Base-by-base conservation (phyloP, 2,888 invertebrate species). In the Pterostichus niger region DNA sequence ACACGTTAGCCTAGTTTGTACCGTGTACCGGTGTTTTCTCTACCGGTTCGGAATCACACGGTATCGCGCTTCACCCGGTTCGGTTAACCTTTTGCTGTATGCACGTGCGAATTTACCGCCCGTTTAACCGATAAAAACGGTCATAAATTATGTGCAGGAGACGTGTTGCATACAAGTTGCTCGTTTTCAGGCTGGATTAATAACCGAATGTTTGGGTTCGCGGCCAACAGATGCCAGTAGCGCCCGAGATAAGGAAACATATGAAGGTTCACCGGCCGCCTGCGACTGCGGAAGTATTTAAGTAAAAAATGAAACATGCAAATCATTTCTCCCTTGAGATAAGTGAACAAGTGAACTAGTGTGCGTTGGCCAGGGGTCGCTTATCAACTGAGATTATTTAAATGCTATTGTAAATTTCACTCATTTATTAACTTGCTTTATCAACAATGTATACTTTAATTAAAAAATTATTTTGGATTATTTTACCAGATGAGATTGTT, bases 21-120 rank as follows among this genome's bases (percentile, higher is more conserved):
- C 35, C 9, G 7, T 35, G 64, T 40, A 64, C 6, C 64, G 68
- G 17, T 44, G 68, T 71, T 71, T 71, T 40, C 40, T 56, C 13
- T 56, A 40, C 68, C 68, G 68, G 24, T 71, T 71, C 68, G 68
- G 68, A 71, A 44, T 64, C 75, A 33, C 15, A 13, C 77, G 77
- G 54, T 77, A 77, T 77, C 77, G 77, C 54, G 17, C 54, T 75
- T 40, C 35, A 13, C 33, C 54, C 75, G 75, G 64, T 64, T 79
- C 79, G 79, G 80, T 68, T 80, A 80, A 80, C 80, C 82, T 56
- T 79, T 82, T 75, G 82, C 82, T 44, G 75, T 56, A 59, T 82
- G 82, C 75, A 82, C 82, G 82, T 82, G 75, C 75, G 82, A 82
- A 82, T 75, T 82, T 82, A 82, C 75, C 68, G 56, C 82, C 82